Evolutionary conservation across 2,113 vertebrate genomes (phyloP).

Genomic region (Heloderma charlesbogerti): DNA sequence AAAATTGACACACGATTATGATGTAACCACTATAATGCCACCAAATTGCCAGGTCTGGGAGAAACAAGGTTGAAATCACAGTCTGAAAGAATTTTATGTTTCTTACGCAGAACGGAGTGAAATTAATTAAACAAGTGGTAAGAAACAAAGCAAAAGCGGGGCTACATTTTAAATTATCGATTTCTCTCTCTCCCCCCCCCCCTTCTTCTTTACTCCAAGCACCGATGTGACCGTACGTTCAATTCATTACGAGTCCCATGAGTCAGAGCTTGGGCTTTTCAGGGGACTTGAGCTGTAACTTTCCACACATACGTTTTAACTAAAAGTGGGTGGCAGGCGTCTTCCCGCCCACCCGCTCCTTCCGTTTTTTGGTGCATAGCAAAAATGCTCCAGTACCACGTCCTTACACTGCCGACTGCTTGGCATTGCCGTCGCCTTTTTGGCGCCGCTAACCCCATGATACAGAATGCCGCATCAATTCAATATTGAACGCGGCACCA

Average conservation of each 20-base stretch:
- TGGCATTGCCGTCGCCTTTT: background rate
- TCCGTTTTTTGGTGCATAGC: background rate
- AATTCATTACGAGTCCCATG: background rate
- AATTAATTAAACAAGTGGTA: background rate
- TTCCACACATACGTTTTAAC: background rate
- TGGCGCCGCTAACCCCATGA: background rate
- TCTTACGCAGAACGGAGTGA: background rate
- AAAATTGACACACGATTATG: background rate
- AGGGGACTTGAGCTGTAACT: background rate
- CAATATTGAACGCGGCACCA: background rate
- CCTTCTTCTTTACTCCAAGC: no score
- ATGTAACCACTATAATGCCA: background rate
- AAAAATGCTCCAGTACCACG: background rate
- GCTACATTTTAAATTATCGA: background rate
- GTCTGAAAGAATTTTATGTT: background rate
- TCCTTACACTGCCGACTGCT: background rate
- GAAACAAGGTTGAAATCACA: background rate
- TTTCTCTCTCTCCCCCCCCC: background rate
- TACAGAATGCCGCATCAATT: background rate
- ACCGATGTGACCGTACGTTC: background rate
- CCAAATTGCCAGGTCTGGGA: background rate
- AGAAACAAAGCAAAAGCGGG: background rate
- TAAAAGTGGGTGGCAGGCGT: background rate
- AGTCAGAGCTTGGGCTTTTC: background rate
- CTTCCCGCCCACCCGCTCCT: background rate